A percentile compares a stretch with the other conserved stretches of the same genome.
phyloP scores from a whole-genome alignment of 2,113 vertebrate genomes.

The Thryonomys swinderianus region DNA sequence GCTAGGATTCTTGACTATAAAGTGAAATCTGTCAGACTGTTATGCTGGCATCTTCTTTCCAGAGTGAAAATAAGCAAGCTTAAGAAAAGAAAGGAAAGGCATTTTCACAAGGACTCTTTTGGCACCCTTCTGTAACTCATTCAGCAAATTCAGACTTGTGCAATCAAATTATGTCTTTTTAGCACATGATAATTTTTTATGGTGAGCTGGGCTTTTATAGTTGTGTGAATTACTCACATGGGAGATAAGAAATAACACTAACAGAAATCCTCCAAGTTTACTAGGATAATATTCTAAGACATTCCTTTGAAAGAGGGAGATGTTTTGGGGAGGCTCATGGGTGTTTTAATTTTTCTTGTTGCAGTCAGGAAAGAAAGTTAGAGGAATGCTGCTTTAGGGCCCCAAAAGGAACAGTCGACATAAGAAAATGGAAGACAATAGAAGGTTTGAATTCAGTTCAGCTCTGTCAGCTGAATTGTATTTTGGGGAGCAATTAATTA shows the following conservation, averaged over 20 bases:
- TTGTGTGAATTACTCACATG: conserved; percentile 2
- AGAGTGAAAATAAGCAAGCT: conserved; percentile 54
- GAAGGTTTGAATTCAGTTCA: conserved; percentile 34
- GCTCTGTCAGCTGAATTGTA: conserved; percentile 31
- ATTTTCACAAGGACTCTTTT: conserved; percentile 28
- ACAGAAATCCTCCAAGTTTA: conserved; percentile 35
- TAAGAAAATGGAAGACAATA: background rate
- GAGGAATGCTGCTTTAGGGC: background rate
- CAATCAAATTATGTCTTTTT: conserved; percentile 42
- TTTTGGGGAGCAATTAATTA: conserved; percentile 68
- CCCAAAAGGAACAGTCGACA: background rate
- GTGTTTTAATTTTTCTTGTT: background rate
- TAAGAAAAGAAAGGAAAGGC: background rate
- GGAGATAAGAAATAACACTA: conserved; percentile 47
- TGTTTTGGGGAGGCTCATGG: background rate
- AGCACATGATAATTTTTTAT: conserved; percentile 32
- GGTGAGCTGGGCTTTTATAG: background rate
- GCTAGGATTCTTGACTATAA: conserved; percentile 26
- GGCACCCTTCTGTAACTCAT: background rate
- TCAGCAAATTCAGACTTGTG: conserved; percentile 51
- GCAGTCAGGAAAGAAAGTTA: background rate
- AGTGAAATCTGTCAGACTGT: background rate
- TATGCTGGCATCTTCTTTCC: background rate
- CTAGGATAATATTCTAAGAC: conserved; percentile 1
- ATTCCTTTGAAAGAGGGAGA: conserved; percentile 50